Evolutionary conservation across 2,888 invertebrate genomes (phyloP).

Genomic region (Amphipoea lucens): DNA sequence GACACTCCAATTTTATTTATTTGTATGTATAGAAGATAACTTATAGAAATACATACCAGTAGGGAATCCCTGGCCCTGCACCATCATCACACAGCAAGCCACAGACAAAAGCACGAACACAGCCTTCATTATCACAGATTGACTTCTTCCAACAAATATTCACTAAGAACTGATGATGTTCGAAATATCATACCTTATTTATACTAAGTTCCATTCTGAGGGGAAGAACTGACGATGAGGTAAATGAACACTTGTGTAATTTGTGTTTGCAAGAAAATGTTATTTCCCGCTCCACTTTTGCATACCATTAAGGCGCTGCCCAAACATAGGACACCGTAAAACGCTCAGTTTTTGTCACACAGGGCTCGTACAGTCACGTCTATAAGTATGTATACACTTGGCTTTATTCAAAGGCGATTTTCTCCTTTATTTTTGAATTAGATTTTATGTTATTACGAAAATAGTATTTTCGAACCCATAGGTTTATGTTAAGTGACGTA

Average conservation of each 20-base stretch:
- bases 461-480: no score
- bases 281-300: slow-evolving; percentile 2
- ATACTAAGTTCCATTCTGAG: slow-evolving; percentile 18
- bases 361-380: no score
- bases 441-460: no score
- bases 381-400: no score
- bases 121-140: slow-evolving; percentile 68
- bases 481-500: no score
- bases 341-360: neutral
- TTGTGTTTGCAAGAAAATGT: slow-evolving; percentile 11
- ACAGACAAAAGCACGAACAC: slow-evolving; percentile 60
- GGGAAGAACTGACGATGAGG: slow-evolving; percentile 53
- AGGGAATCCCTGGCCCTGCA: slow-evolving; percentile 70
- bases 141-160: slow-evolving; percentile 13
- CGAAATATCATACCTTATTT: slow-evolving; percentile 12
- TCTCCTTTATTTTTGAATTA: no score
- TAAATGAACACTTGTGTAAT: slow-evolving; percentile 10
- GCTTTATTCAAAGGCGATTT: no score
- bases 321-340: neutral
- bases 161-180: slow-evolving; percentile 2
- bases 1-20: no score
- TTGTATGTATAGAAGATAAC: no score
- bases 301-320: neutral
- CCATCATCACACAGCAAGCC: slow-evolving; percentile 52
- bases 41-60: slow-evolving; percentile 67